A percentile compares a stretch with the other conserved stretches of the same genome.
Evolutionary conservation across 2,888 invertebrate species (phyloP).

Genomic region (Cynaeus angustus): DNA sequence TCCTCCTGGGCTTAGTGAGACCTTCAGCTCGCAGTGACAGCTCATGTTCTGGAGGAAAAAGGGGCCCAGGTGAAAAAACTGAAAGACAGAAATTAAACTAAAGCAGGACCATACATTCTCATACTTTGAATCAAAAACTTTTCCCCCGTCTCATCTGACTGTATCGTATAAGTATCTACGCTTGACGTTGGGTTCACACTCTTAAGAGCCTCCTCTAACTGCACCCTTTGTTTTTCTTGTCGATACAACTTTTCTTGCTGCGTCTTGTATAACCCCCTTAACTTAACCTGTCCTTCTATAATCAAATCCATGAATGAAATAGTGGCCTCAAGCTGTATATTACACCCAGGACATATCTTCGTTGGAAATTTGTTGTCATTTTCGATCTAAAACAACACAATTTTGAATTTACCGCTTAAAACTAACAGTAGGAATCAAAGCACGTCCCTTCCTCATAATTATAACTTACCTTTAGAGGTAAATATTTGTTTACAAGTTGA

Average conservation of each 20-base stretch:
- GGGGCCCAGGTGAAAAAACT: slow-evolving; percentile 78
- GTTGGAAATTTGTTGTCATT: slow-evolving; percentile 82
- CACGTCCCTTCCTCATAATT: slow-evolving; percentile 11
- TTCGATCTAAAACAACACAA: slow-evolving; percentile 74
- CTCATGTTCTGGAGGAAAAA: slow-evolving; percentile 80
- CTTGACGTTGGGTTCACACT: slow-evolving; percentile 67
- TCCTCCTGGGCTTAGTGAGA: slow-evolving; percentile 78
- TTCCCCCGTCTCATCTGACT: slow-evolving; percentile 68
- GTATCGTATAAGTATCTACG: slow-evolving; percentile 67
- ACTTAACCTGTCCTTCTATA: slow-evolving; percentile 79
- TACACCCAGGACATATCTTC: slow-evolving; percentile 85
- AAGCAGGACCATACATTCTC: no score
- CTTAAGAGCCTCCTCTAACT: slow-evolving; percentile 66
- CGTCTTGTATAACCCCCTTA: slow-evolving; percentile 72
- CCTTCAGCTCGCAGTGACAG: slow-evolving; percentile 79
- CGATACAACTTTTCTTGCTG: slow-evolving; percentile 70
- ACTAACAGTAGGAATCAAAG: slow-evolving; percentile 38
- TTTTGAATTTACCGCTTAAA: slow-evolving; percentile 53
- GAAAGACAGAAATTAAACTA: slow-evolving; percentile 51
- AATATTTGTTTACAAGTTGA: slow-evolving; percentile 81
- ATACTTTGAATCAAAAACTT: slow-evolving; percentile 74
- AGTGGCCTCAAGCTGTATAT: slow-evolving; percentile 83
- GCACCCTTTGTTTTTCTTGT: slow-evolving; percentile 67
- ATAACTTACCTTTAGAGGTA: slow-evolving; percentile 81
- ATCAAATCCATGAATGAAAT: slow-evolving; percentile 83